These are phyloP conservation scores for Drosophila littoralis DNA, from an alignment of 1,140 invertebrate genomes.

Conservation along the genomic window DNA sequence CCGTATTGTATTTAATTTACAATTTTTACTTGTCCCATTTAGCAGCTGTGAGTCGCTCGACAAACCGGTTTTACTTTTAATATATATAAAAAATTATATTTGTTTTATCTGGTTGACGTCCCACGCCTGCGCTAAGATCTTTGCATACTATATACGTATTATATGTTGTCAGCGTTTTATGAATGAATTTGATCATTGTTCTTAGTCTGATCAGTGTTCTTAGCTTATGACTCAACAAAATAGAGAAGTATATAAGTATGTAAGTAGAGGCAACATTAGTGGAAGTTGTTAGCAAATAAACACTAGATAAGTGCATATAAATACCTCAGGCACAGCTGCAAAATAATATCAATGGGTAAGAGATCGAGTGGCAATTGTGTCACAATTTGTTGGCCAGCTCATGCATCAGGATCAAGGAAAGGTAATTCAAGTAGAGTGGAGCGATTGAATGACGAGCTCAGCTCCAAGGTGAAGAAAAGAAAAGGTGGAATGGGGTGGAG, in stretches of 20 bases:
- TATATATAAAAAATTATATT: constrained; percentile 13
- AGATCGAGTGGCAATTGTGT: constrained; percentile 46
- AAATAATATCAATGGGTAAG: constrained; percentile 22
- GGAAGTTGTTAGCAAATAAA: constrained; percentile 61
- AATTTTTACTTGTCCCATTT: constrained; percentile 17
- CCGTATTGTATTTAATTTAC: neutral
- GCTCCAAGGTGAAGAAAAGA: neutral
- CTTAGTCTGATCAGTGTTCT: constrained; percentile 36
- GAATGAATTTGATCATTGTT: constrained; percentile 38
- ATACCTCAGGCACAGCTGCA: constrained; percentile 54
- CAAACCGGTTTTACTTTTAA: constrained; percentile 27
- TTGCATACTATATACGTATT: constrained; percentile 33
- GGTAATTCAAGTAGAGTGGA: constrained; percentile 35
- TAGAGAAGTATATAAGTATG: constrained; percentile 12
- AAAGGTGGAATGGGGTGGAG: neutral
- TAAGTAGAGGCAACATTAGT: constrained; percentile 38
- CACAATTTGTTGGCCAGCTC: constrained; percentile 63
- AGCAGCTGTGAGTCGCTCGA: constrained; percentile 11
- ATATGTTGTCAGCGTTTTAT: constrained; percentile 41
- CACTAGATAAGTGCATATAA: constrained; percentile 56
- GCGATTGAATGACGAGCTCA: constrained; percentile 18
- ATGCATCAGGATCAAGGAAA: constrained; percentile 49
- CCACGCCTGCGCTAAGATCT: constrained; percentile 35
- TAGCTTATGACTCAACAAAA: constrained; percentile 25
- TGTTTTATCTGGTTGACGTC: constrained; percentile 6